A percentile compares a stretch with the other conserved stretches of the same genome.
These are phyloP conservation scores for Leuctra nigra DNA, from an alignment of 2,888 invertebrate species.

Conservation along the genomic window DNA sequence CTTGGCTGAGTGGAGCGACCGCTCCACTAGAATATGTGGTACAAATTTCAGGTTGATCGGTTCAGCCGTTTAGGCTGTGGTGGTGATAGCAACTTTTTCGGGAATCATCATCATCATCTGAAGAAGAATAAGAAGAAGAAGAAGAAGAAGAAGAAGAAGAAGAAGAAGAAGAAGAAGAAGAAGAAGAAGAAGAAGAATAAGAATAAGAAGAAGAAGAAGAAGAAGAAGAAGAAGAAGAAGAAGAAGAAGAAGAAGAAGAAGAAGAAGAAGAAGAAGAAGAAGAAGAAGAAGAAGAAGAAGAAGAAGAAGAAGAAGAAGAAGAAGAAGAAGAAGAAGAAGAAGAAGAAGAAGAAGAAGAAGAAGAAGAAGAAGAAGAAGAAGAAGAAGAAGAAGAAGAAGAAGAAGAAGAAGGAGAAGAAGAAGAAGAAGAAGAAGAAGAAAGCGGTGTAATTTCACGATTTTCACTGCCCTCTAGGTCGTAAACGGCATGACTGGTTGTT, in stretches of 20 bases:
- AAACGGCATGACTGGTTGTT: too few species aligned
- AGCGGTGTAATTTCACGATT: too few species aligned
- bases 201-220: neutral
- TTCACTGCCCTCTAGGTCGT: too few species aligned
- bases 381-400: neutral
- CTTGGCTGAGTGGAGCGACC: too few species aligned
- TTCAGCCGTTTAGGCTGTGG: too few species aligned
- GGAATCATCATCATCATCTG: too few species aligned
- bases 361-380: neutral
- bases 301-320: neutral
- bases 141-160: neutral
- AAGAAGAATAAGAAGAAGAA: too few species aligned
- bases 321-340: neutral
- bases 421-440: neutral
- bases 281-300: neutral
- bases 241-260: neutral
- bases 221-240: neutral
- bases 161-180: neutral
- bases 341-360: neutral
- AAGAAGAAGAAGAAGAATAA: neutral
- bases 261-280: neutral
- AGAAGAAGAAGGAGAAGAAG: neutral
- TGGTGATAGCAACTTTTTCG: too few species aligned
- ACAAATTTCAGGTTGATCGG: too few species aligned
- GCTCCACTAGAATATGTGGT: too few species aligned